phyloP scores from a whole-genome alignment of 2,888 invertebrate genomes.

The Acleris sparsana region DNA sequence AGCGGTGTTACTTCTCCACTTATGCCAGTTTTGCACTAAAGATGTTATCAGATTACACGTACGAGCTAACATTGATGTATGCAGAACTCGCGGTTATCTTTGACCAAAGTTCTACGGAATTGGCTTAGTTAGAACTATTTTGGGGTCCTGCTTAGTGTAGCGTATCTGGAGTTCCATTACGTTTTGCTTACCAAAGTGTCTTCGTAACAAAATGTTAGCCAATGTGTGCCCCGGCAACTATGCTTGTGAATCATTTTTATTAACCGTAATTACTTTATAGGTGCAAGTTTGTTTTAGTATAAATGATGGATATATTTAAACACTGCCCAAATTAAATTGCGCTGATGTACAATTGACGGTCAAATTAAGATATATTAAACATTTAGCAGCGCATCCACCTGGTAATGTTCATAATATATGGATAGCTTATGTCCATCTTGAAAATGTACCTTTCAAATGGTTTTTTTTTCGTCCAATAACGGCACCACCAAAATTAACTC shows the following conservation, averaged over 20 bases:
- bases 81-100: slow-evolving; percentile 20
- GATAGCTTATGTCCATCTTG: neutral
- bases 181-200: neutral
- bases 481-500: no score
- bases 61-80: slow-evolving; percentile 12
- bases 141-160: neutral
- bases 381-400: no score
- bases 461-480: no score
- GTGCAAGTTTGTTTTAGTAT: no score
- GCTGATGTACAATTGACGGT: no score
- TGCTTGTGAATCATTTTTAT: neutral
- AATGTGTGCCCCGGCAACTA: neutral
- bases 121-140: neutral
- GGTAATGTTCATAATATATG: neutral
- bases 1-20: no score
- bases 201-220: no score
- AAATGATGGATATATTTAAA: no score
- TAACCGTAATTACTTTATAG: neutral
- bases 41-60: slow-evolving; percentile 11
- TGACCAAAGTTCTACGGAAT: slow-evolving; percentile 9
- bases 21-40: no score
- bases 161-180: neutral
- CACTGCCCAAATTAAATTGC: no score
- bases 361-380: no score
- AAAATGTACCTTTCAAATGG: no score